Base-by-base conservation (phyloP, 1,140 invertebrate species). In the Mycetomoellerius zeteki region DNA sequence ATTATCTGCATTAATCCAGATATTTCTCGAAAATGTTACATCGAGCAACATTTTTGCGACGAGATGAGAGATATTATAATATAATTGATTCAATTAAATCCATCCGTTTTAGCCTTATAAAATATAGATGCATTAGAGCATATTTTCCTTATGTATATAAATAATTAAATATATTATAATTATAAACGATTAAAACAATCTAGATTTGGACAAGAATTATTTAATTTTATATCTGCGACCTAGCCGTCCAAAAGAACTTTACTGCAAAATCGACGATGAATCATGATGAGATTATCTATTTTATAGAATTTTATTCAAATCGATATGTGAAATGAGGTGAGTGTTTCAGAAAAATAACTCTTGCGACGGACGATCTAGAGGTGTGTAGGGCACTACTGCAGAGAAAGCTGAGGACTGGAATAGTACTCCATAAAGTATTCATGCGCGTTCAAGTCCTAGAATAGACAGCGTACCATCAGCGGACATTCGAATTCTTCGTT, bases 401-500 rank as follows among this genome's bases (percentile, higher is more conserved):
- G 88, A 77, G 56, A 77, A 52, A 65, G 16, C 50, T 8, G 21
- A 72, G 27, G 14, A 50, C 64, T 60, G 52, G 78, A 90, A 90
- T 84, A 89, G 72, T 80, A 84, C 4, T 3, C 16, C 21, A 67
- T 89, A 50, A 89, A 89, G 33, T 33, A 89, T 89, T 89, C 33
- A 90, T 73, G 50, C 24, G 54, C 50, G 27, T n/a, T 33, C 27
- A 16, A 60, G 33, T 50, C 12, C 50, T n/a, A n/a, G 72, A 90
- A 90, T 86, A 76, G 84, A 90, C 76, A 43, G 71, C 27, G 16
- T 43, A 19, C 54, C n/a, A 65, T 77, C 62, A 72, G 60, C 56
- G 37, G n/a, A 3, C 27, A 64, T 86, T 86, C 71, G 75, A 88
- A 89, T 69, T 88, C 50, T 86, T 56, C 14, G 16, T 21, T 58